Conservation (phyloP, 2,888 invertebrate genomes). For the Ochropleura plecta region DNA sequence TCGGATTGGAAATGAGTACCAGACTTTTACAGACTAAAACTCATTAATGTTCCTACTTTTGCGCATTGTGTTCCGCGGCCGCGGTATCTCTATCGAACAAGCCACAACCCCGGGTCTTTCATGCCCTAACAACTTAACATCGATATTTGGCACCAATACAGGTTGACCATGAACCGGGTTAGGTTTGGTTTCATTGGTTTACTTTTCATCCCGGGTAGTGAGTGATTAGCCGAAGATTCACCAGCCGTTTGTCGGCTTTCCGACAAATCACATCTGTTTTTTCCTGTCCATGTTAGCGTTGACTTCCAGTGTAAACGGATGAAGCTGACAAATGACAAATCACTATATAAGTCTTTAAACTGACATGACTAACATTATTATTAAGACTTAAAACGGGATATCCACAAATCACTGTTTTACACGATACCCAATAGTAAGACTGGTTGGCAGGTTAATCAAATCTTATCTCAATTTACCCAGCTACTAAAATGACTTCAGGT, state of each 20-base stretch:
- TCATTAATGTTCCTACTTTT: too few species aligned
- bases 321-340: too few species aligned
- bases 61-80: too few species aligned
- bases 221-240: neutral
- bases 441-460: neutral
- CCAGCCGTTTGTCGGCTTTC: neutral
- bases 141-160: too few species aligned
- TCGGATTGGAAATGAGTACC: too few species aligned
- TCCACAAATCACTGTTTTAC: neutral
- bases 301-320: neutral
- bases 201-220: neutral
- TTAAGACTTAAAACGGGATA: too few species aligned
- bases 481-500: slow-evolving; percentile 1
- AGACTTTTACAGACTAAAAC: too few species aligned
- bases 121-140: neutral
- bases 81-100: too few species aligned
- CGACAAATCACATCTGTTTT: neutral
- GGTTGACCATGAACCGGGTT: too few species aligned
- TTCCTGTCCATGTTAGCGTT: neutral
- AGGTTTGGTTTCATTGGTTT: neutral
- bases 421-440: neutral
- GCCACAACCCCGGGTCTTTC: too few species aligned
- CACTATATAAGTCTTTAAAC: too few species aligned
- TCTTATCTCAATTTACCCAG: slow-evolving; percentile 2
- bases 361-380: too few species aligned